These are phyloP conservation scores for Carabus problematicus DNA, from an alignment of 2,888 invertebrate species.

Conservation along the genomic window DNA sequence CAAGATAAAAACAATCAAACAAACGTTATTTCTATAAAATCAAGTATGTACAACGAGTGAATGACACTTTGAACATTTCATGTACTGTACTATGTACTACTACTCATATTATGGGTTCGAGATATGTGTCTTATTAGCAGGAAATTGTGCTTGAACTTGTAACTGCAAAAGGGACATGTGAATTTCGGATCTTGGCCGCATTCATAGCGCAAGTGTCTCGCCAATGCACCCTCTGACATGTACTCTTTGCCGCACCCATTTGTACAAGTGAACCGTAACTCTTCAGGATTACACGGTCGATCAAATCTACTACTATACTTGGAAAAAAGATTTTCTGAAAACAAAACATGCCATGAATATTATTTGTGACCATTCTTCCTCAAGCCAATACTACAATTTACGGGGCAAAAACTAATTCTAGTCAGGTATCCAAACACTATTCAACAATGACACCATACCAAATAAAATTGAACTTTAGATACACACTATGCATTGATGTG, in stretches of 20 bases:
- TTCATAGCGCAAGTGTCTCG: conserved; percentile 63
- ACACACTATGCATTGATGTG: no score
- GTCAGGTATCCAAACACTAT: neutral
- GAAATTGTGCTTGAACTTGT: conserved; percentile 34
- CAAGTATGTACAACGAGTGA: no score
- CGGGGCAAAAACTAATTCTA: no score
- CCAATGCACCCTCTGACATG: conserved; percentile 63
- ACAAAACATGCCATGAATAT: conserved; percentile 33
- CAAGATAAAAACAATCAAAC: no score
- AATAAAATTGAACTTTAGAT: neutral
- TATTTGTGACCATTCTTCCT: neutral
- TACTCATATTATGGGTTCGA: conserved; percentile 3
- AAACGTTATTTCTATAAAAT: no score
- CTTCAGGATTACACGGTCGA: conserved; percentile 28
- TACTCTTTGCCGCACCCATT: conserved; percentile 62
- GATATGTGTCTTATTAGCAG: conserved; percentile 23
- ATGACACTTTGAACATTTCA: no score
- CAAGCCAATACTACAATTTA: neutral
- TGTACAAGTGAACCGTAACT: conserved; percentile 27
- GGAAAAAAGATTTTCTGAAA: conserved; percentile 33
- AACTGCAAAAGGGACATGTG: conserved; percentile 51
- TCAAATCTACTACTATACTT: conserved; percentile 39
- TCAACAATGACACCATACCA: conserved; percentile 7
- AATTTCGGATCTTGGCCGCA: conserved; percentile 62
- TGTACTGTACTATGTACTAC: no score